Base-by-base conservation (phyloP, 2,888 invertebrate species). In the Furcula furcula region DNA sequence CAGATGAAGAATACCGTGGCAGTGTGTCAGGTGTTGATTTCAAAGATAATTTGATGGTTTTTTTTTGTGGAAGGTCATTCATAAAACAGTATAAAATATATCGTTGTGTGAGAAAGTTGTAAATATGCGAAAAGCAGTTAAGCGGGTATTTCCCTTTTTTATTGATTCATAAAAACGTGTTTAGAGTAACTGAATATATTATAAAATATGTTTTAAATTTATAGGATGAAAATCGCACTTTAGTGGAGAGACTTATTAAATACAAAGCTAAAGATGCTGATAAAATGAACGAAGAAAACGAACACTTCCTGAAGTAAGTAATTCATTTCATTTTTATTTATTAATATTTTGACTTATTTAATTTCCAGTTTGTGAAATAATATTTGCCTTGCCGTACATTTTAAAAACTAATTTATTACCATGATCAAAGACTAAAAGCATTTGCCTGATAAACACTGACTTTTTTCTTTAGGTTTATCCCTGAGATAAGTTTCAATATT, bases 201-300 rank as follows among this genome's bases (percentile, higher is more conserved):
- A 39, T 18, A 31, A 31, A 46, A 37, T 10, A 9, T 34, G 34
- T 45, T 58, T 55, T 64, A 54, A 58, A 39, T 36, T 91, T 92
- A 45, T 89, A 97, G 94, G 95, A 94, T 69, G 97, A 98, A 90
- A 96, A 97, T 84, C 91, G 94, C 22, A 91, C 94, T 47, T 86
- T 98, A 50, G 91, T 97, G 37, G 96, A 97, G 51, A 91, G 97
- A 56, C 91, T 98, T 60, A 96, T 98, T 79, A 94, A 94, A 55
- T 94, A 96, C 74, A 98, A 99, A 86, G 93, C 95, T 30, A 94
- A 95, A 84, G 98, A 98, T 90, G 98, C 98, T 0, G 98, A 98
- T 67, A 94, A 94, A 81, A 92, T 99, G 92, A 99, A 99, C 72
- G 96, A 96, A 85, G 98, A 98, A 82, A 98, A 98, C 89, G 98